phyloP scores from a whole-genome alignment of 2,113 vertebrate species.

The Sapajus apella region DNA sequence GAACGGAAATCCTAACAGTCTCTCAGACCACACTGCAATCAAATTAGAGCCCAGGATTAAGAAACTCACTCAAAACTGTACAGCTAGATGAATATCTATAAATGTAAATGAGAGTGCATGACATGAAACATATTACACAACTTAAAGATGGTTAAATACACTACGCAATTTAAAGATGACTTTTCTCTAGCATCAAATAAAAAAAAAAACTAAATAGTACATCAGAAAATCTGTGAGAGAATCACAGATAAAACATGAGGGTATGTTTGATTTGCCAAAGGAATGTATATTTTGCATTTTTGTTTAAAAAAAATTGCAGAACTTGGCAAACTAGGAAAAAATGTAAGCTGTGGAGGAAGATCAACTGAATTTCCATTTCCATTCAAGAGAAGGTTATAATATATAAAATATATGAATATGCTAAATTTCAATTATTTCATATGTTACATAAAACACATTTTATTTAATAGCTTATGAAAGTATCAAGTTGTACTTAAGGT shows the following conservation, averaged over 20 bases:
- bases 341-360: background rate
- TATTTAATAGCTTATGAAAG: background rate
- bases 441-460: background rate
- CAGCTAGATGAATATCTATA: too few species aligned
- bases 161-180: background rate
- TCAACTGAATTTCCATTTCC: background rate
- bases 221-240: conserved; percentile 36
- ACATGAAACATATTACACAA: background rate
- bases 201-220: conserved; percentile 20
- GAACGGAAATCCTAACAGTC: too few species aligned
- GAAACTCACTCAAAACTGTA: too few species aligned
- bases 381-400: background rate
- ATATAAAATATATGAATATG: background rate
- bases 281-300: conserved; percentile 4
- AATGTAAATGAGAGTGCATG: background rate
- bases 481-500: background rate
- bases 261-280: conserved; percentile 6
- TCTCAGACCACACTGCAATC: too few species aligned
- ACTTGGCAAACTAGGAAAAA: conserved; percentile 35
- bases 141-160: conserved; percentile 12
- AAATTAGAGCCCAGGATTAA: too few species aligned
- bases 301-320: conserved; percentile 37
- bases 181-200: background rate
- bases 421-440: background rate
- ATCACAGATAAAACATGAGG: background rate